Conservation (phyloP, 1,140 invertebrate genomes). For the Lasioglossum albipes region DNA sequence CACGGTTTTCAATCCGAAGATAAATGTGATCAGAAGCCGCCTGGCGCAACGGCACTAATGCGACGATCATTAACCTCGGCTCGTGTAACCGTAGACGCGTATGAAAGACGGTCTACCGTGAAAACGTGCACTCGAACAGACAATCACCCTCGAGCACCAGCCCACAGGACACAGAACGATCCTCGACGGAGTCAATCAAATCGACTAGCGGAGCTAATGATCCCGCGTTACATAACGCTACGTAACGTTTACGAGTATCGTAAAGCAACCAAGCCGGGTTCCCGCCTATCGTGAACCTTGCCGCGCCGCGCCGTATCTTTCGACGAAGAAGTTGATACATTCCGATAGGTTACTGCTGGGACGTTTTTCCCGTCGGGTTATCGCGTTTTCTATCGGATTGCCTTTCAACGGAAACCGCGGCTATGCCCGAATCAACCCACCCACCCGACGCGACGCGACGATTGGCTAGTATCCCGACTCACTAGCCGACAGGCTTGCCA, state of each 20-base stretch:
- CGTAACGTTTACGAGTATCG: not conserved
- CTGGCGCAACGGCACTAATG: not conserved
- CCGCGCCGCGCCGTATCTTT: not conserved
- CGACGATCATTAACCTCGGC: conserved; percentile 2
- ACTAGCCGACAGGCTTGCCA: no score
- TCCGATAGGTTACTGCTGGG: conserved; percentile 3
- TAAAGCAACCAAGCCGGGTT: not conserved
- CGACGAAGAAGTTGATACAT: not conserved
- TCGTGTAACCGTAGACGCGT: not conserved
- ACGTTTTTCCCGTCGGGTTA: conserved; percentile 12
- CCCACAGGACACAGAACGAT: not conserved
- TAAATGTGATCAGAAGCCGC: conserved; percentile 3
- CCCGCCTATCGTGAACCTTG: not conserved
- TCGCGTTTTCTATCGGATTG: conserved; percentile 41
- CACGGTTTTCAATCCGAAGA: not conserved
- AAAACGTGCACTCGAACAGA: not conserved
- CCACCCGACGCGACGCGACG: no score
- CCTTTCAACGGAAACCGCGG: not conserved
- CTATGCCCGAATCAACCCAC: not conserved
- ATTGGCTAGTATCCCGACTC: no score
- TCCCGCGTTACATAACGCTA: not conserved
- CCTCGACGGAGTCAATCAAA: conserved; percentile 2
- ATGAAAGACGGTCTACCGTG: not conserved
- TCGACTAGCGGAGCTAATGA: not conserved
- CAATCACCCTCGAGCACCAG: not conserved